These are phyloP conservation scores for Margaritifera margaritifera DNA, from an alignment of 2,888 invertebrate genomes.

Conservation along the genomic window DNA sequence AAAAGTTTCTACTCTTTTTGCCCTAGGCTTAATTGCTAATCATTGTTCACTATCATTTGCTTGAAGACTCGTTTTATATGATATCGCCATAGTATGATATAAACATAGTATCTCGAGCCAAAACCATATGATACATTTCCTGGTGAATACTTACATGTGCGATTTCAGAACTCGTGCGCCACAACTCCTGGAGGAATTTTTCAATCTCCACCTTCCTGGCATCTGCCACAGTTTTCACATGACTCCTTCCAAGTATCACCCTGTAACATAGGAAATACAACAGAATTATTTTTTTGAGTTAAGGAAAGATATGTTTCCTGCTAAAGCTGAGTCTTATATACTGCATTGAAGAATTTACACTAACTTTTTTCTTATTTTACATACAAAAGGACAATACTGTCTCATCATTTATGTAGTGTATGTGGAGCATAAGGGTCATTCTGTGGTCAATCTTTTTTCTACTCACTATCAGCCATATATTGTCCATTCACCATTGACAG, in stretches of 20 bases:
- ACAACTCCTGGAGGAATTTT: slow-evolving; percentile 88
- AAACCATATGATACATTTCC: background rate
- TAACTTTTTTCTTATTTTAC: no score
- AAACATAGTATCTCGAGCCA: background rate
- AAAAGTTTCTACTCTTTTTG: no score
- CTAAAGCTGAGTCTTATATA: no score
- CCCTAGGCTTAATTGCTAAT: no score
- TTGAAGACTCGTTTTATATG: background rate
- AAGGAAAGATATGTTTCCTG: background rate
- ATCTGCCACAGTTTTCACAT: slow-evolving; percentile 95
- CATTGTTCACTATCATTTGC: no score
- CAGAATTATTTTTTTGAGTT: background rate
- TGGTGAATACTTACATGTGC: slow-evolving; percentile 78
- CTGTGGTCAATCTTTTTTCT: no score
- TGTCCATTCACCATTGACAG: no score
- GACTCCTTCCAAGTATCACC: slow-evolving; percentile 81
- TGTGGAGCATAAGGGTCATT: no score
- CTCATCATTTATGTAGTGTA: no score
- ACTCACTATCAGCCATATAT: no score
- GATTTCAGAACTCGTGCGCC: slow-evolving; percentile 92
- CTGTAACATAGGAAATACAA: slow-evolving; percentile 29
- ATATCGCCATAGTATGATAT: background rate
- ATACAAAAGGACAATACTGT: no score
- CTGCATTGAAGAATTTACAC: no score
- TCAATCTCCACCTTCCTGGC: slow-evolving; percentile 91